Evolutionary conservation across 1,140 invertebrate genomes (phyloP).

Genomic region (Battus philenor): DNA sequence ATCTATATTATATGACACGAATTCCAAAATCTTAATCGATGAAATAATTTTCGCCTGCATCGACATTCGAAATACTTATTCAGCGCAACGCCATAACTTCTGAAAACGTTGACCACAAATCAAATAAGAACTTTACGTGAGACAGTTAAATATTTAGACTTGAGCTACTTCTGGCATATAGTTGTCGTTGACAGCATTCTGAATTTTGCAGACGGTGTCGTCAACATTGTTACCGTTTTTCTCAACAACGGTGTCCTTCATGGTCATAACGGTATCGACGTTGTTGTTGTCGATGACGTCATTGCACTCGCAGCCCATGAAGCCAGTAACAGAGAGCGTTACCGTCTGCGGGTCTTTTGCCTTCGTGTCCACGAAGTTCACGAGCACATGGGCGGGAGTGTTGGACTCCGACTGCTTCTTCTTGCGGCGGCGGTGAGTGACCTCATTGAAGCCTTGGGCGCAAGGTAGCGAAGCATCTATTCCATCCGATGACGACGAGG

Average conservation of each 20-base stretch:
- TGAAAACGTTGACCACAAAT: no score
- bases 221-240: slow-evolving; percentile 41
- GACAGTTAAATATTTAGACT: slow-evolving; percentile 42
- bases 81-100: background rate
- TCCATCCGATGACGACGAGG: slow-evolving; percentile 57
- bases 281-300: slow-evolving; percentile 39
- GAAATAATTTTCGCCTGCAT: no score
- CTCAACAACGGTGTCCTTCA: slow-evolving; percentile 40
- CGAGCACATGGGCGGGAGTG: slow-evolving; percentile 29
- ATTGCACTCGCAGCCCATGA: slow-evolving; percentile 21
- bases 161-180: slow-evolving; percentile 33
- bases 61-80: slow-evolving; percentile 1
- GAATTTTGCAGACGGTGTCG: slow-evolving; percentile 21
- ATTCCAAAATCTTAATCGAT: no score
- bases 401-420: slow-evolving; percentile 21
- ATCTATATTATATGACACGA: no score
- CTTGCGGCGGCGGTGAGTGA: slow-evolving; percentile 23
- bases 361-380: slow-evolving; percentile 29
- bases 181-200: slow-evolving; percentile 32
- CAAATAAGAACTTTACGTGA: no score
- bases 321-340: slow-evolving; percentile 19
- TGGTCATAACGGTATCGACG: slow-evolving; percentile 14
- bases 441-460: slow-evolving; percentile 10
- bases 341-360: slow-evolving; percentile 18
- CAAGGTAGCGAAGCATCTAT: slow-evolving; percentile 13